phyloP scores from a whole-genome alignment of 2,113 vertebrate genomes.

The Amia ocellicauda region DNA sequence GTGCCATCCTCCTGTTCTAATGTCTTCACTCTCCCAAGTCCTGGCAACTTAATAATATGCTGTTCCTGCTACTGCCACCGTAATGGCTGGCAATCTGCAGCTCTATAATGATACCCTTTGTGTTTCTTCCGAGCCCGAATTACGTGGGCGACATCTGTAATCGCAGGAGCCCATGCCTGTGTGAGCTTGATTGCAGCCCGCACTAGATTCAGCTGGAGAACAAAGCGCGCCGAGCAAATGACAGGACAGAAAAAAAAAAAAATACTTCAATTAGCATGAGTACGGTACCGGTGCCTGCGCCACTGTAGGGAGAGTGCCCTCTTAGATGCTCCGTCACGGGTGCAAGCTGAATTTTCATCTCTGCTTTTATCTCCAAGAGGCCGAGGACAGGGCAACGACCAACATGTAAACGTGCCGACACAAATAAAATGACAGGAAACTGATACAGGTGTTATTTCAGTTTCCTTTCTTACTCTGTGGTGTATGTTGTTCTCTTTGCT shows the following conservation, averaged over 20 bases:
- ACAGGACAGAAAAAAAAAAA: conserved; percentile 23
- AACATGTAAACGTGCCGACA: too few relatives aligned
- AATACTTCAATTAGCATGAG: conserved; percentile 23
- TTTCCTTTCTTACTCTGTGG: too few relatives aligned
- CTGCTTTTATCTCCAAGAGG: too few relatives aligned
- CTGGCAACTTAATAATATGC: conserved; percentile 6
- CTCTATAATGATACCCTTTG: conserved; percentile 25
- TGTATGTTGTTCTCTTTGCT: too few relatives aligned
- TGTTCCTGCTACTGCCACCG: neutral
- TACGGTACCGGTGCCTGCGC: neutral
- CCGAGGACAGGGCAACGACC: too few relatives aligned
- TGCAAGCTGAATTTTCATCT: too few relatives aligned
- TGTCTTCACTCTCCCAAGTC: too few relatives aligned
- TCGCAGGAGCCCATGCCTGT: neutral
- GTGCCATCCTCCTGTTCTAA: neutral
- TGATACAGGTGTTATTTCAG: too few relatives aligned
- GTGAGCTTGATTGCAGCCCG: conserved; percentile 7
- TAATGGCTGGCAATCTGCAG: conserved; percentile 22
- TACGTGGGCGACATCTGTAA: conserved; percentile 15
- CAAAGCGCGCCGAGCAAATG: conserved; percentile 16
- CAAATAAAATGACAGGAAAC: too few relatives aligned
- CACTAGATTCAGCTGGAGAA: conserved; percentile 26
- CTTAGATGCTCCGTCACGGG: too few relatives aligned
- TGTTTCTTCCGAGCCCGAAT: neutral
- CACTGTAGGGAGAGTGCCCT: neutral